phyloP scores from a whole-genome alignment of 2,797 vertebrate genomes.

The Leuciscus waleckii region DNA sequence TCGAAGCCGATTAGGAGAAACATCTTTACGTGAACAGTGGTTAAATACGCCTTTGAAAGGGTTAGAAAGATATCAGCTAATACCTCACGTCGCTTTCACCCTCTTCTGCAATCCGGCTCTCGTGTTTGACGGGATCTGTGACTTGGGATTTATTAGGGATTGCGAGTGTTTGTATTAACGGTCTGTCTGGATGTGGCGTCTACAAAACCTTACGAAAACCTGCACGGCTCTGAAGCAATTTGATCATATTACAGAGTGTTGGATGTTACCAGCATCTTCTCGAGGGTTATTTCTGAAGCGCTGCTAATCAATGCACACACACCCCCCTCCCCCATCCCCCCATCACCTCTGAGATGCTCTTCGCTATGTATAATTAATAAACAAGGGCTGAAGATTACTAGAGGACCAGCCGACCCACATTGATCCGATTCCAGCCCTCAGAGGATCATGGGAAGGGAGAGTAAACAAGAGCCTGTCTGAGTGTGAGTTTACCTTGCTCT shows the following conservation, averaged over 20 bases:
- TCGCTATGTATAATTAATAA: slow-evolving; percentile 25
- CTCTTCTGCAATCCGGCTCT: not conserved
- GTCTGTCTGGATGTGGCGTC: not conserved
- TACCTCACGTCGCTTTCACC: not conserved
- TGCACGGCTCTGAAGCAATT: not conserved
- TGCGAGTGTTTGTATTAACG: not conserved
- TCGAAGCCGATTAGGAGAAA: not conserved
- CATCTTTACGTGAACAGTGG: no score
- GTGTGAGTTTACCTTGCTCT: slow-evolving; percentile 90
- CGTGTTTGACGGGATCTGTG: not conserved
- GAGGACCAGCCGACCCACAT: not conserved
- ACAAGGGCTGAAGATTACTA: not conserved
- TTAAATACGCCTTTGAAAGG: not conserved
- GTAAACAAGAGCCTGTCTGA: not conserved
- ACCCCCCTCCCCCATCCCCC: not conserved
- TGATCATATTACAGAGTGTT: not conserved
- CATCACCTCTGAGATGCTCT: not conserved
- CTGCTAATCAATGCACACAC: not conserved
- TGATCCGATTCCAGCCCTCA: not conserved
- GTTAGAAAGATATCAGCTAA: not conserved
- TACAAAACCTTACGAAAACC: not conserved
- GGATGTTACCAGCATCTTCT: not conserved
- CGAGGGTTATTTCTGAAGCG: not conserved
- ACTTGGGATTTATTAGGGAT: not conserved
- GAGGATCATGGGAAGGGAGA: slow-evolving; percentile 18